Conservation (phyloP, 2,888 invertebrate genomes). For the Notodonta dromedarius region DNA sequence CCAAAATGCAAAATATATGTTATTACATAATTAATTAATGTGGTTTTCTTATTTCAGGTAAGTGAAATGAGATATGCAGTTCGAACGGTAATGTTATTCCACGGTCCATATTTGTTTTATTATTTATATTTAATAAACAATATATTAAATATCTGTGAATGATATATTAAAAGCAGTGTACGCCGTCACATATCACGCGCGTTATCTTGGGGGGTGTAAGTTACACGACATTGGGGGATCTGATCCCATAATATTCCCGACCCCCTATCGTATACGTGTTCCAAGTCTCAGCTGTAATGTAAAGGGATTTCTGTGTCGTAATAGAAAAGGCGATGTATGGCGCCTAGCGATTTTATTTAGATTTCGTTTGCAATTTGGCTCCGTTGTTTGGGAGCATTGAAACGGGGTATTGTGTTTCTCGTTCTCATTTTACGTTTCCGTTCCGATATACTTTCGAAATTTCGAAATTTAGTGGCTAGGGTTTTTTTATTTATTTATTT, state of each 20-base stretch:
- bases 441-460: too few species aligned
- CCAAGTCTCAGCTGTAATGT: constrained; percentile 42
- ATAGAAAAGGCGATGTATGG: constrained; percentile 40
- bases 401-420: too few species aligned
- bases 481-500: too few species aligned
- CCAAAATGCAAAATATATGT: too few species aligned
- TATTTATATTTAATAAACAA: too few species aligned
- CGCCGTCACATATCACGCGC: constrained; percentile 34
- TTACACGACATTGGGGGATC: constrained; percentile 30
- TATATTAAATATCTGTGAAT: neutral
- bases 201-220: constrained; percentile 33
- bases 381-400: too few species aligned
- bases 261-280: constrained; percentile 36
- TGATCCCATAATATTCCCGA: constrained; percentile 12
- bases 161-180: constrained; percentile 12
- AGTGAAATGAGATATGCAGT: constrained; percentile 24
- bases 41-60: constrained; percentile 49
- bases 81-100: neutral
- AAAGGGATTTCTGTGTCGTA: constrained; percentile 44
- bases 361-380: neutral
- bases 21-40: constrained; percentile 18
- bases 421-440: too few species aligned
- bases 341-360: constrained; percentile 12
- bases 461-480: too few species aligned
- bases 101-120: too few species aligned